Base-by-base conservation (phyloP, 1,140 invertebrate species). In the Cotesia glomerata region DNA sequence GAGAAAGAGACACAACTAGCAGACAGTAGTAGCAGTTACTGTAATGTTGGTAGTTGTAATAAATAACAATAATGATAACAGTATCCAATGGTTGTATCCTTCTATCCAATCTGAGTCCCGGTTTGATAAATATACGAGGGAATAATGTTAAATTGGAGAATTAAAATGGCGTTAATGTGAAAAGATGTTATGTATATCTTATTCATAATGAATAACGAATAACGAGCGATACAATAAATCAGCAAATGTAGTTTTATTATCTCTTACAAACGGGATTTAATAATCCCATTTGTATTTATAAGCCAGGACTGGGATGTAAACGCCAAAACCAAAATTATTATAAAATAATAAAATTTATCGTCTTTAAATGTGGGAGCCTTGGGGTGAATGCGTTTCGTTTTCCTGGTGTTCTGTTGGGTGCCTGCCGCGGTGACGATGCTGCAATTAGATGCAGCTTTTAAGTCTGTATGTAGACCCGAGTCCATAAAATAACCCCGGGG, bases 301-400 rank as follows among this genome's bases (percentile, higher is more conserved):
- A 7, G 35, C 36, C n/a, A n/a, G 8, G 16, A 14, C 32, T 62
- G 32, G 11, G 8, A 35, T 35, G 56, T 32, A 32, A 13, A 32
- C 13, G 16, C 16, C 70, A 56, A 78, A 80, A 78, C 77, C 77
- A 34, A 81, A 81, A 81, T 81, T 79, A 79, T 79, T 75, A 74
- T 75, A 76, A 74, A 76, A 75, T 58, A 72, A 77, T 79, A 73
- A 79, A 80, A 81, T 81, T 80, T 81, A 81, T 81, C 66, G 80
- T 77, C 79, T 77, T 79, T 81, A 79, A 84, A 84, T 84, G 80
- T 76, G 78, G 35, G 45, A 49, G 64, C 63, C 39, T 35, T 26
- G 13, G 71, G 69, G 39, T 45, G 26, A 59, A 51, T 26, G 26
- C 26, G 26, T 35, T 64, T 34, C 59, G 61, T 72, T 72, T 72